phyloP scores from a whole-genome alignment of 2,888 invertebrate species.

The Euphydryas editha region DNA sequence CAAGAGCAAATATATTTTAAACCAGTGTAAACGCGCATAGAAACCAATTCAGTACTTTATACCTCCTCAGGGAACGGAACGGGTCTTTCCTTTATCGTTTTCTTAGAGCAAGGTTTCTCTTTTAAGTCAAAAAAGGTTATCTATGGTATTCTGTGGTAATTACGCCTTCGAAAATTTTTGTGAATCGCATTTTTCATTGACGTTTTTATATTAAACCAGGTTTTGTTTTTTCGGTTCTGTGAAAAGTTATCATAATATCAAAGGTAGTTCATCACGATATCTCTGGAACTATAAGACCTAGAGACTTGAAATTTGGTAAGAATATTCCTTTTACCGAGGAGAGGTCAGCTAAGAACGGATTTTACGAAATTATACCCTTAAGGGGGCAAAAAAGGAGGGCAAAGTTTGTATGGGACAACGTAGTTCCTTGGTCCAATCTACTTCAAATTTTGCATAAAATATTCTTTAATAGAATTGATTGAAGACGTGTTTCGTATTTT shows the following conservation, averaged over 20 bases:
- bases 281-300: too few relatives aligned
- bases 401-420: too few relatives aligned
- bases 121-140: constrained; percentile 11
- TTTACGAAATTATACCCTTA: too few relatives aligned
- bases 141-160: neutral
- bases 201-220: neutral
- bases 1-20: constrained; percentile 21
- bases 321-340: too few relatives aligned
- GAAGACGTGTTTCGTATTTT: too few relatives aligned
- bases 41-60: constrained; percentile 18
- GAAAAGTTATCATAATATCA: neutral
- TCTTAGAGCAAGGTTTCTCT: constrained; percentile 9
- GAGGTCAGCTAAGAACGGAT: too few relatives aligned
- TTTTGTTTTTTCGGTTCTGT: neutral
- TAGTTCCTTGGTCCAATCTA: too few relatives aligned
- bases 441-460: too few relatives aligned
- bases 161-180: neutral
- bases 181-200: neutral
- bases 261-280: too few relatives aligned
- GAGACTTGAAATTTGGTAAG: too few relatives aligned
- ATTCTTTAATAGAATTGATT: too few relatives aligned
- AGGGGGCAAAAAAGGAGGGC: too few relatives aligned
- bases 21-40: constrained; percentile 19
- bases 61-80: constrained; percentile 6
- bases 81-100: constrained; percentile 11